Percentiles rank a stretch among this genome's conserved stretches.
Evolutionary conservation across 1,140 invertebrate genomes (phyloP).

Genomic region (Drosophila miranda): DNA sequence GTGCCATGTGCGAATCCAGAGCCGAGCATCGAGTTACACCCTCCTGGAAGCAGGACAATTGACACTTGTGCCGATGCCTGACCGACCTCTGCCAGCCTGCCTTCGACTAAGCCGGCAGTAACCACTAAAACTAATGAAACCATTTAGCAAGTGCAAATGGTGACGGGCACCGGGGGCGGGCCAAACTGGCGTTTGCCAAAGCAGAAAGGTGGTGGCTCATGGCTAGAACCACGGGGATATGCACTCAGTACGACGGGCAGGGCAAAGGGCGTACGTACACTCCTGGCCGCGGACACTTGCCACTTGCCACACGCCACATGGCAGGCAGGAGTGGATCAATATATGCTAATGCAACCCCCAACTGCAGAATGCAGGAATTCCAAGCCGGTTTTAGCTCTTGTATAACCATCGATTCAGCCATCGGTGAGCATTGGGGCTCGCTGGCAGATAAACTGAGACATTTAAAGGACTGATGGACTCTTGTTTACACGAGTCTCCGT

Average conservation of each 20-base stretch:
- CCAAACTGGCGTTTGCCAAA: slow-evolving; percentile 19
- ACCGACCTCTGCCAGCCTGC: slow-evolving; percentile 37
- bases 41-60: slow-evolving; percentile 52
- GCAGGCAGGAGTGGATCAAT: slow-evolving; percentile 49
- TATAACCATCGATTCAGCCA: not conserved
- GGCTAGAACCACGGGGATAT: slow-evolving; percentile 49
- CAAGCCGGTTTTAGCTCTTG: not conserved
- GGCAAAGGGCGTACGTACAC: not conserved
- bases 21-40: slow-evolving; percentile 42
- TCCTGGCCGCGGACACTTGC: slow-evolving; percentile 7
- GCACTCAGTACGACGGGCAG: slow-evolving; percentile 36
- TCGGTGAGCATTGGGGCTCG: not conserved
- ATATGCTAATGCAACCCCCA: slow-evolving; percentile 56
- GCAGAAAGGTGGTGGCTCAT: slow-evolving; percentile 43
- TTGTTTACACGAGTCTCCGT: too few species aligned
- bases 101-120: slow-evolving; percentile 29
- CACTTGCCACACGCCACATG: not conserved
- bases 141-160: slow-evolving; percentile 67
- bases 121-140: slow-evolving; percentile 78
- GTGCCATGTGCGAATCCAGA: slow-evolving; percentile 45
- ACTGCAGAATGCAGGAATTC: slow-evolving; percentile 6
- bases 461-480: not conserved
- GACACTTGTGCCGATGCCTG: slow-evolving; percentile 67
- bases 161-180: not conserved
- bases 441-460: not conserved